Base-by-base conservation (phyloP, 2,797 vertebrate species). In the Anisognathus igniventris region DNA sequence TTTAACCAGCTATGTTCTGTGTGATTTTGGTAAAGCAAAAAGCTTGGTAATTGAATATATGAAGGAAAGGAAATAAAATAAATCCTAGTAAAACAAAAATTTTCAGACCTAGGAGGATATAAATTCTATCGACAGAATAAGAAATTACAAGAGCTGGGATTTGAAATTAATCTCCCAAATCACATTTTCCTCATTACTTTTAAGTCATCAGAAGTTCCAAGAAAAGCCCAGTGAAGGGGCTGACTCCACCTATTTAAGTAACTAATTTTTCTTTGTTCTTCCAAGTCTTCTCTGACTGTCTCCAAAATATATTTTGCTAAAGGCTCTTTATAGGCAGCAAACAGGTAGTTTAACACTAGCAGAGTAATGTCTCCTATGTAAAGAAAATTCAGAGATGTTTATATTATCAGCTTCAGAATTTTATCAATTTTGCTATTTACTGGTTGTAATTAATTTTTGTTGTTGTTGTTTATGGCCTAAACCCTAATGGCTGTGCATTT, bases 311-410 rank as follows among this genome's bases (percentile, higher is more conserved):
- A 2, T 84, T 68, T 91, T 67, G 14, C 48, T 67, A 61, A 71
- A 47, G 8, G 7, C 8, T 48, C 9, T 82, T 85, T 15, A 16
- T 3, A 57, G 18, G 5, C 25, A 74, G 9, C 54, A 71, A 73
- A 21, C 7, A 62, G 47, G 2, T 16, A 48, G 12, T 58, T 62
- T 67, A 47, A 62, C 0, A 0, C 1, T 40, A 9, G 23, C 3
- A 45, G 2, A 62, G 4, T 60, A 14, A 37, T 19, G 5, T 39
- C 11, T 39, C 7, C 25, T n/a, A 6, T 12, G 12, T 65, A 78
- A 88, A 76, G 42, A 64, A 79, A 72, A 76, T 39, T 42, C 28
- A 65, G 27, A 56, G 10, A 33, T 65, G 16, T 3, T 37, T 61
- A 7, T 13, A 48, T 48, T 44, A 20, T 40, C 31, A 84, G 10